These are phyloP conservation scores for Sarcophaga subvicina DNA, from an alignment of 2,888 invertebrate genomes.

Conservation along the genomic window DNA sequence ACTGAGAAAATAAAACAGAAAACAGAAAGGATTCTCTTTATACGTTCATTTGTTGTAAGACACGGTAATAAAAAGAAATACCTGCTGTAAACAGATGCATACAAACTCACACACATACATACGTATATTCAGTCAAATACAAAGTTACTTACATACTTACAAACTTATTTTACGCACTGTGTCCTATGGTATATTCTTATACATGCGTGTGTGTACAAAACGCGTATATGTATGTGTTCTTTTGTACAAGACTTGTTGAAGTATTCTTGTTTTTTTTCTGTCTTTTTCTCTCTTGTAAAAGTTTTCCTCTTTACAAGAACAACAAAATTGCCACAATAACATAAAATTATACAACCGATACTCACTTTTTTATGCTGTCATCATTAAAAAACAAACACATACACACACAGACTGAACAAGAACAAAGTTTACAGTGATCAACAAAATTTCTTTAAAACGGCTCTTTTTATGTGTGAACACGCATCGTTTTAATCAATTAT, in stretches of 20 bases:
- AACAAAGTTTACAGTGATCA: no score
- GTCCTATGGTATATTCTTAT: no score
- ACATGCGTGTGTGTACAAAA: no score
- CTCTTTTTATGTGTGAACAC: no score
- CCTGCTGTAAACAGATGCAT: conserved; percentile 24
- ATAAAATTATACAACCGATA: conserved; percentile 38
- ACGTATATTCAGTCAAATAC: no score
- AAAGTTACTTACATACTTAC: no score
- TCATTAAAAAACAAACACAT: background rate
- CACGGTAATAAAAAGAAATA: conserved; percentile 36
- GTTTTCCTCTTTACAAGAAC: background rate
- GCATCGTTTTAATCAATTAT: no score
- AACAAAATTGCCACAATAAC: conserved; percentile 59
- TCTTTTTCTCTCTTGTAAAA: background rate
- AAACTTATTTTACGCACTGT: no score
- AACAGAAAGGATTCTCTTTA: conserved; percentile 25
- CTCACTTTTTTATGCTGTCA: background rate
- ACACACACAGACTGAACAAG: no score
- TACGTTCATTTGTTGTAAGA: conserved; percentile 43
- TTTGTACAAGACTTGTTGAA: conserved; percentile 46
- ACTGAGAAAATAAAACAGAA: conserved; percentile 36
- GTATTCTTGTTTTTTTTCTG: conserved; percentile 24
- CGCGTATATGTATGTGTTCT: conserved; percentile 13
- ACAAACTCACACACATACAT: background rate
- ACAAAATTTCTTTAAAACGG: no score